Evolutionary conservation across 2,888 invertebrate genomes (phyloP), one percentile per base, ranked within the genome.

Genomic region (Trypoxylon attenuatum): DNA sequence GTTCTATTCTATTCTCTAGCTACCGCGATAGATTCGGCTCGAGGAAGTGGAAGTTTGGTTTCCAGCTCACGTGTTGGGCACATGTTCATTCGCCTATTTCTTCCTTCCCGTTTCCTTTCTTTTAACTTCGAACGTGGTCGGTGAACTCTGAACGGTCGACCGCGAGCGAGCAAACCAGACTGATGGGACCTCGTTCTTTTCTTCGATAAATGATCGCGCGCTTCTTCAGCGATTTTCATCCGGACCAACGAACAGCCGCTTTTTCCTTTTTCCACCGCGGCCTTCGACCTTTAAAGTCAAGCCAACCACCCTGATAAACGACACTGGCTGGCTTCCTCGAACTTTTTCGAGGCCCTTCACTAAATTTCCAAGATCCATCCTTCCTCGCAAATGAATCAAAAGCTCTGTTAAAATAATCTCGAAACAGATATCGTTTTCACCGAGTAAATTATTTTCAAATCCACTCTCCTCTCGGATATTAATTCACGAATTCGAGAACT

Each of bases 161-260:
- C 55, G 55, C 71, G 65, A 58, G 57, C 68, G 52, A 10, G 33
- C 33, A 67, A 56, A 55, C 25, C 58, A 52, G 75, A 58, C 56
- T 39, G 71, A 70, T 56, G 59, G 70, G 38, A 65, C 60, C 68
- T 67, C 68, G 65, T 74, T 72, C 58, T 46, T 27, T 51, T 50
- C 50, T 33, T 54, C 72, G 54, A 72, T 74, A 72, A 74, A 72
- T 74, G 74, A 72, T 70, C 65, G 61, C 47, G 38, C 56, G 71
- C 74, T 70, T 72, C 72, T 65, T 70, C 72, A 70, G 71, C 71
- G 61, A 73, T 71, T 73, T 73, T 74, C 71, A 65, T 70, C 61
- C 74, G 41, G 27, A 13, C 65, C 50, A 49, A 42, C 64, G 70
- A 73, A 51, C 74, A 60, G 54, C 53, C 33, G n/a, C n/a, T n/a